Percentiles rank a stretch among this genome's conserved stretches.
Evolutionary conservation across 2,113 vertebrate genomes (phyloP).

Genomic region (Synodontis membranacea): DNA sequence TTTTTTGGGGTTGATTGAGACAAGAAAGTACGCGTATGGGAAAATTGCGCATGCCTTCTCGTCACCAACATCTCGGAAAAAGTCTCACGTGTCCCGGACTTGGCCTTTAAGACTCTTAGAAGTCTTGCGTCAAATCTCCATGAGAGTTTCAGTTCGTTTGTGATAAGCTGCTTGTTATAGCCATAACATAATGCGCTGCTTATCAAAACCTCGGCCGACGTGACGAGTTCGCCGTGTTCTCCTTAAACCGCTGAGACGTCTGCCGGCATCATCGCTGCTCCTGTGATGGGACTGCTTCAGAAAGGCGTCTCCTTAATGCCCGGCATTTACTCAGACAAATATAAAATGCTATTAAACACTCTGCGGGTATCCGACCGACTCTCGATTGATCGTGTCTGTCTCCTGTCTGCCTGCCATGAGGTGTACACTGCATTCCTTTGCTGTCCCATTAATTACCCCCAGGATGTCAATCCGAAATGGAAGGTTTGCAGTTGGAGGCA

Average conservation of each 20-base stretch:
- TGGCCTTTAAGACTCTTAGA: background rate
- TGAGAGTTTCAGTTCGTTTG: background rate
- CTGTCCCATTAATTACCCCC: constrained; percentile 63
- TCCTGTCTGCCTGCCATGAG: constrained; percentile 57
- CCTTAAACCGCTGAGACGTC: background rate
- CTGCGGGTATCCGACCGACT: constrained; percentile 49
- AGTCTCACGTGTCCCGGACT: background rate
- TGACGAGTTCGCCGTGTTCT: background rate
- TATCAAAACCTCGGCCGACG: background rate
- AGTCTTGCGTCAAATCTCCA: background rate
- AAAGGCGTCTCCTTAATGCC: constrained; percentile 31
- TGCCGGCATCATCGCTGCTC: background rate
- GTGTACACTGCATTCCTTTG: constrained; percentile 50
- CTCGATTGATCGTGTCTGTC: constrained; percentile 47
- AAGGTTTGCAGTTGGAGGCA: constrained; percentile 57
- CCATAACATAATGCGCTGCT: background rate
- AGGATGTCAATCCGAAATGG: constrained; percentile 60
- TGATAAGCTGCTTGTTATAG: background rate
- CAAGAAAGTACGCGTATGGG: background rate
- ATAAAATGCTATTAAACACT: constrained; percentile 50
- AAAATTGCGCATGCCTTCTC: background rate
- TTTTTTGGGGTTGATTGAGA: background rate
- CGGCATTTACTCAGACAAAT: constrained; percentile 40
- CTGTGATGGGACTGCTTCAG: background rate
- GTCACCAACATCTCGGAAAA: background rate